phyloP scores from a whole-genome alignment of 2,797 vertebrate species.

The Centropyge bicolor region DNA sequence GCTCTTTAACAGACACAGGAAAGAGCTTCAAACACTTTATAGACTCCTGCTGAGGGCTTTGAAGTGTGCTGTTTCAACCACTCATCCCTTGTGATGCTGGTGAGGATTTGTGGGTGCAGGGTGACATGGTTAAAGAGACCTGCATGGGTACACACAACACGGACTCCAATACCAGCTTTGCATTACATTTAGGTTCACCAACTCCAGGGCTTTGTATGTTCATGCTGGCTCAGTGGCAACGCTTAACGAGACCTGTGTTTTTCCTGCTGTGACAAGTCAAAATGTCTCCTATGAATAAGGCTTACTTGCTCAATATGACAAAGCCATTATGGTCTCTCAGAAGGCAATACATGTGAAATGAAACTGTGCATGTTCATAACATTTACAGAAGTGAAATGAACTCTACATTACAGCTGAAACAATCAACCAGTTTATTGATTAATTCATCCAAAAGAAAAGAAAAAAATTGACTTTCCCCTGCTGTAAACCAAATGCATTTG shows the following conservation, averaged over 20 bases:
- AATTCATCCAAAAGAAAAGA: too few species aligned
- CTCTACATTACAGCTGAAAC: too few species aligned
- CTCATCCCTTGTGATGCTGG: neutral
- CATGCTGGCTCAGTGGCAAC: neutral
- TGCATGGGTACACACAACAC: neutral
- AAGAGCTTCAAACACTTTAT: neutral
- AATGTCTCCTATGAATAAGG: too few species aligned
- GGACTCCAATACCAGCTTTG: neutral
- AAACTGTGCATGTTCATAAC: too few species aligned
- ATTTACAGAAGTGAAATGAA: too few species aligned
- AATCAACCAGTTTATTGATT: too few species aligned
- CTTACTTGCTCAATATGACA: too few species aligned
- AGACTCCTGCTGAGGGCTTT: slow-evolving; percentile 22
- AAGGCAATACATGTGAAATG: too few species aligned
- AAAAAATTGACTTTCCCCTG: too few species aligned
- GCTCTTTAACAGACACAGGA: slow-evolving; percentile 7
- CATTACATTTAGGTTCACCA: neutral
- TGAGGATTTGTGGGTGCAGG: neutral
- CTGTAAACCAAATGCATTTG: neutral
- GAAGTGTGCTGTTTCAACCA: slow-evolving; percentile 7
- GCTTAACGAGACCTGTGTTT: neutral
- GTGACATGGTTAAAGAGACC: neutral
- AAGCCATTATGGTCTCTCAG: too few species aligned
- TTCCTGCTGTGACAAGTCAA: too few species aligned
- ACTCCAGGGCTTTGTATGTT: too few species aligned